phyloP scores from a whole-genome alignment of 2,113 vertebrate genomes.

The Myiagra hebetior region DNA sequence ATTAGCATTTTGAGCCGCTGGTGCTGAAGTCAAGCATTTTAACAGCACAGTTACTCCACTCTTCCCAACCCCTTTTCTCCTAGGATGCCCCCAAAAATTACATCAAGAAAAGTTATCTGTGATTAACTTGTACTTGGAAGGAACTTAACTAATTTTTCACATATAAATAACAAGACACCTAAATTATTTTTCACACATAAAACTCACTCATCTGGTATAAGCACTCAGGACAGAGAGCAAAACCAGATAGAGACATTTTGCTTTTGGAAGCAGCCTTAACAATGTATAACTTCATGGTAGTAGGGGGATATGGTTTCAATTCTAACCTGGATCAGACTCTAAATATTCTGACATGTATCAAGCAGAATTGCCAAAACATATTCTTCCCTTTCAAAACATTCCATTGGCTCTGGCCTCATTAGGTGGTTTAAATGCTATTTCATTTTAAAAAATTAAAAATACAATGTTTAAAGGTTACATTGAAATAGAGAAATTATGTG shows the following conservation, averaged over 20 bases:
- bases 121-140: neutral
- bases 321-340: slow-evolving; percentile 54
- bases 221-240: neutral
- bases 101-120: neutral
- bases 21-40: neutral
- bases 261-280: slow-evolving; percentile 46
- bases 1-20: neutral
- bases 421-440: neutral
- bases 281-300: slow-evolving; percentile 15
- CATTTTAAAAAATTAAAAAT: slow-evolving; percentile 20
- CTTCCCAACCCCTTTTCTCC: neutral
- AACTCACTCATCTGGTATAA: slow-evolving; percentile 13
- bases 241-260: slow-evolving; percentile 40
- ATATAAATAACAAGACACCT: neutral
- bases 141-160: neutral
- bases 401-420: slow-evolving; percentile 4
- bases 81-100: neutral
- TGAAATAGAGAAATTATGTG: neutral
- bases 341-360: slow-evolving; percentile 55
- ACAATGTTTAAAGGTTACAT: neutral
- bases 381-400: slow-evolving; percentile 58
- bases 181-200: neutral
- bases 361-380: slow-evolving; percentile 44
- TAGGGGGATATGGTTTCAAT: slow-evolving; percentile 66
- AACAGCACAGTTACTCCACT: neutral